Evolutionary conservation across 2,113 vertebrate species (phyloP), one percentile per base, ranked within the genome.

Genomic region (Bombycilla garrulus): DNA sequence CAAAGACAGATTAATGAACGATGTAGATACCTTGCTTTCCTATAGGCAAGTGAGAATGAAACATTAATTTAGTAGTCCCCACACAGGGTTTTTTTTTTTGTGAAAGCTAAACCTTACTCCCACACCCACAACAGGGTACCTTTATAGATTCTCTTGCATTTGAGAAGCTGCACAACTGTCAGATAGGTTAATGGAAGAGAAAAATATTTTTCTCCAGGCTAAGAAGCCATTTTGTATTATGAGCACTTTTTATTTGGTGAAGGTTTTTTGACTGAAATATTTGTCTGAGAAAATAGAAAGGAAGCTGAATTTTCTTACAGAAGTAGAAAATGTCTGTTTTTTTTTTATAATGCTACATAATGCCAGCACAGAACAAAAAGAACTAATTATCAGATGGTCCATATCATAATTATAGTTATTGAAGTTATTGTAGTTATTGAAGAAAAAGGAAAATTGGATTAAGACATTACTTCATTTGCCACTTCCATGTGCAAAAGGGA

Each of bases 361-460:
- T 29, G 35, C 14, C 42, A 81, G 28, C 17, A 72, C 4, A 44
- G 66, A 60, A 67, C 9, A 69, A 57, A 15, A 79, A 92, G 9
- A 38, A 81, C 51, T 56, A 57, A 56, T 77, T 33, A 77, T 71
- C 78, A 64, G 53, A 67, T 73, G 8, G 3, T 66, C 56, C 44
- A 73, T 76, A 81, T 54, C 53, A 77, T 67, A 94, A 76, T 81
- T 58, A 81, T 17, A 20, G 20, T 62, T 66, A n/a, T n/a, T n/a
- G n/a, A n/a, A n/a, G n/a, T n/a, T n/a, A n/a, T n/a, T 22, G 7
- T 24, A 53, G 90, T 96, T 97, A 94, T 54, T 96, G 82, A 97
- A 97, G 93, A 14, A 81, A 95, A 90, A 79, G 21, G 42, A 86
- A 92, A 73, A 87, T 90, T 95, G 53, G 64, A 94, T 94, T 80